Conservation (phyloP, 2,113 vertebrate species). For the Ellobius talpinus region DNA sequence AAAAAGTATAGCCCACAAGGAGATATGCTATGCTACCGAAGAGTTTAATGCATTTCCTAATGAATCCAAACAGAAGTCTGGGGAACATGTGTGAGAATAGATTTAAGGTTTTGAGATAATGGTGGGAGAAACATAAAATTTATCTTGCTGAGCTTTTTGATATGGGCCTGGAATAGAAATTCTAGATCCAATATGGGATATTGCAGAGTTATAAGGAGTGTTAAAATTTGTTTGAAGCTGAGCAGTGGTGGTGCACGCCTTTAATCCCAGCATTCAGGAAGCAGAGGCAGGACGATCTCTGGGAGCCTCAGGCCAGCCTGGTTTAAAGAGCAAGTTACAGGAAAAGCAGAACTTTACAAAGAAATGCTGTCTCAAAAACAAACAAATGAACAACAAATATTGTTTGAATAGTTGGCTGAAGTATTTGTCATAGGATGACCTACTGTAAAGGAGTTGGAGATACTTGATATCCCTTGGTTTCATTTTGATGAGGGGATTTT, state of each 20-base stretch:
- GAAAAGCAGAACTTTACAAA: neutral
- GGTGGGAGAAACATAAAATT: neutral
- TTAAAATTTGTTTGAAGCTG: neutral
- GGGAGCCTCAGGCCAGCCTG: neutral
- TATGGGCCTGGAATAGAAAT: neutral
- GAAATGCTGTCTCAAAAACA: neutral
- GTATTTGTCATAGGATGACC: neutral
- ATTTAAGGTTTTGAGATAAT: neutral
- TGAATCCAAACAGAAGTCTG: neutral
- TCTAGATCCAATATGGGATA: neutral
- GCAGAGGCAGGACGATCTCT: neutral
- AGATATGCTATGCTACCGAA: neutral
- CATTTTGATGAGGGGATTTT: neutral
- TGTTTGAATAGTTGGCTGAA: neutral
- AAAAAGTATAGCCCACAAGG: neutral
- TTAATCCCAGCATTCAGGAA: neutral
- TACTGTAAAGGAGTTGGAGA: neutral
- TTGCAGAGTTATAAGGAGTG: neutral
- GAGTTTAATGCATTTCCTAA: neutral
- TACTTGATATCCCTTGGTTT: neutral
- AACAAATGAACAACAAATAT: neutral
- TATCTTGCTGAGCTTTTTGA: neutral
- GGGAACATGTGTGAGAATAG: neutral
- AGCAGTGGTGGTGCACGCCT: neutral
- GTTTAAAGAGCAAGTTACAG: neutral